phyloP scores from a whole-genome alignment of 2,113 vertebrate species.

The Misgurnus anguillicaudatus region DNA sequence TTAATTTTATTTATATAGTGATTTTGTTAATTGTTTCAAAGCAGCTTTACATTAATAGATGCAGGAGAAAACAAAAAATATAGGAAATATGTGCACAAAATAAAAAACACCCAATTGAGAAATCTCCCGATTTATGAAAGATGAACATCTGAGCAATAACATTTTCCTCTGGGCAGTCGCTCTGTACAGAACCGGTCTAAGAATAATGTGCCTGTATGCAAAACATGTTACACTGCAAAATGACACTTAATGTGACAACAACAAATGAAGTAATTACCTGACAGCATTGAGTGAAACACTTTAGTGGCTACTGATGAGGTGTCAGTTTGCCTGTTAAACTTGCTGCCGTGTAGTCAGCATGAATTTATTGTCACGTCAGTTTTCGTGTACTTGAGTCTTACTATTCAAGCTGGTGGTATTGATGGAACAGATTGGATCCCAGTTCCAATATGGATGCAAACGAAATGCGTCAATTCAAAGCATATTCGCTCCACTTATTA shows the following conservation, averaged over 20 bases:
- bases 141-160: too few species aligned
- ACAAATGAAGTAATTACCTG: not conserved
- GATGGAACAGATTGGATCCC: not conserved
- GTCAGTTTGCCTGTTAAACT: slow-evolving; percentile 8
- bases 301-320: slow-evolving; percentile 18
- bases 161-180: not conserved
- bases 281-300: not conserved
- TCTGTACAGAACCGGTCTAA: not conserved
- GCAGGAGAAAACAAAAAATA: too few species aligned
- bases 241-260: not conserved
- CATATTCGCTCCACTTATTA: not conserved
- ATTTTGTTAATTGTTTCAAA: too few species aligned
- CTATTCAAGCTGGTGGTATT: not conserved
- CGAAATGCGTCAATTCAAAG: not conserved
- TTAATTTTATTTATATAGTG: too few species aligned
- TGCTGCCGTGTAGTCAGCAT: not conserved
- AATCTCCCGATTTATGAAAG: too few species aligned
- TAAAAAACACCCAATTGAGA: too few species aligned
- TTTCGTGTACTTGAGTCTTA: not conserved
- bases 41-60: too few species aligned
- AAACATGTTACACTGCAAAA: not conserved
- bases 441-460: not conserved
- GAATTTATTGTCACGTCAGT: not conserved
- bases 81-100: too few species aligned
- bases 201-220: not conserved